Evolutionary conservation across 2,797 vertebrate genomes (phyloP).

Genomic region (Aotus griseimembra): DNA sequence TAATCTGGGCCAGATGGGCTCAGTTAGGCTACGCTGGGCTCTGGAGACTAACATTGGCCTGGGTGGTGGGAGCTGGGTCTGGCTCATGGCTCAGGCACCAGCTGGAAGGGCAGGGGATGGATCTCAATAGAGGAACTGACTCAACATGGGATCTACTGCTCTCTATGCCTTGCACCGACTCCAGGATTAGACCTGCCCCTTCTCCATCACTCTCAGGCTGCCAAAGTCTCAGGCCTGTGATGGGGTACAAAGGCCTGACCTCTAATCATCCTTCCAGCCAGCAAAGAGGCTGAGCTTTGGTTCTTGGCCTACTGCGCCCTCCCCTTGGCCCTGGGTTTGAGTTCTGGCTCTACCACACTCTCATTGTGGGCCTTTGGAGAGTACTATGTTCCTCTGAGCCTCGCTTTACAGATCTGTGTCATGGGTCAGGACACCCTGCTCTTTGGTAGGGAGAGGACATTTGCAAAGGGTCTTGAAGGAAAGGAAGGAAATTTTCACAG

Average conservation of each 20-base stretch:
- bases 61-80: not conserved
- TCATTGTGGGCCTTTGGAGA: not conserved
- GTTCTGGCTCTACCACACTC: not conserved
- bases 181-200: not conserved
- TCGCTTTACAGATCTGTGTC: not conserved
- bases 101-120: not conserved
- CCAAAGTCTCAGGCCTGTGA: not conserved
- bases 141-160: not conserved
- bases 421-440: not conserved
- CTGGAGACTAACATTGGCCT: not conserved
- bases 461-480: not conserved
- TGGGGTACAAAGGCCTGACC: not conserved
- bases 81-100: not conserved
- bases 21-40: not conserved
- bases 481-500: not conserved
- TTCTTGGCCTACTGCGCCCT: rapidly evolving
- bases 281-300: not conserved
- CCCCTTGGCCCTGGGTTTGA: not conserved
- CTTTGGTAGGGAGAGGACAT: not conserved
- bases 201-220: not conserved
- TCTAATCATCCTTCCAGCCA: not conserved
- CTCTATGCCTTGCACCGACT: rapidly evolving
- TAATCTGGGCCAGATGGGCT: conserved; percentile 50
- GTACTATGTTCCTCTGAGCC: not conserved
- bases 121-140: not conserved